Percentiles rank a stretch among this genome's conserved stretches.
Conservation (phyloP, 1,140 invertebrate genomes). For the Conopomorpha cramerella region DNA sequence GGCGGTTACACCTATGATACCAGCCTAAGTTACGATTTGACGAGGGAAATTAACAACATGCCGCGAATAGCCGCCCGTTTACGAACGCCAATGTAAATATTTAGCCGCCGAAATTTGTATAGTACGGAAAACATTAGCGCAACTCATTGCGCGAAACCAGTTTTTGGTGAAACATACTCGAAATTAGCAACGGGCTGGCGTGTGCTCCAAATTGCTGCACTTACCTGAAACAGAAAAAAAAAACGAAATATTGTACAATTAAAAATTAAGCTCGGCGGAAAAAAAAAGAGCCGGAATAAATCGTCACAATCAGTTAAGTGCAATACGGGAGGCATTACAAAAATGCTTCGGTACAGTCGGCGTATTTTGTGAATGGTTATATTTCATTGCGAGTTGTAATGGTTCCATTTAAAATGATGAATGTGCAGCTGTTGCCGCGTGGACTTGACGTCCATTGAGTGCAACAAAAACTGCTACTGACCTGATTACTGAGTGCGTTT, state of each 20-base stretch:
- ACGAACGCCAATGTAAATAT: too few relatives aligned
- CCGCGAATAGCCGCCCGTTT: too few relatives aligned
- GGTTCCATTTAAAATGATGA: slow-evolving; percentile 8
- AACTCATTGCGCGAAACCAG: too few relatives aligned
- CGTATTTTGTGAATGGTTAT: slow-evolving; percentile 18
- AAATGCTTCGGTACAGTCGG: not conserved
- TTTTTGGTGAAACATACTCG: too few relatives aligned
- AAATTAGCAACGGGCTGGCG: not conserved
- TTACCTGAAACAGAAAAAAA: slow-evolving; percentile 10
- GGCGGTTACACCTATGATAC: too few relatives aligned
- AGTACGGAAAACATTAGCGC: too few relatives aligned
- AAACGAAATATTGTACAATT: not conserved
- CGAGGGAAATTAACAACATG: too few relatives aligned
- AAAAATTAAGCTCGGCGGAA: not conserved
- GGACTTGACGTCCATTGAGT: slow-evolving; percentile 1
- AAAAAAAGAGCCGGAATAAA: not conserved
- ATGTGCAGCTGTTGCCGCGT: not conserved
- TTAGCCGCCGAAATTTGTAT: too few relatives aligned
- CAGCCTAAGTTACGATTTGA: too few relatives aligned
- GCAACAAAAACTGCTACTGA: slow-evolving; percentile 1
- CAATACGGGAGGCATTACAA: slow-evolving; percentile 8
- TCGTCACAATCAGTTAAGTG: slow-evolving; percentile 22
- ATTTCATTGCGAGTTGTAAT: slow-evolving; percentile 9
- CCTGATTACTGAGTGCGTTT: slow-evolving; percentile 6
- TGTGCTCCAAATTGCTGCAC: slow-evolving; percentile 2